phyloP scores from a whole-genome alignment of 2,113 vertebrate species.

The Daphoenositta chrysoptera region DNA sequence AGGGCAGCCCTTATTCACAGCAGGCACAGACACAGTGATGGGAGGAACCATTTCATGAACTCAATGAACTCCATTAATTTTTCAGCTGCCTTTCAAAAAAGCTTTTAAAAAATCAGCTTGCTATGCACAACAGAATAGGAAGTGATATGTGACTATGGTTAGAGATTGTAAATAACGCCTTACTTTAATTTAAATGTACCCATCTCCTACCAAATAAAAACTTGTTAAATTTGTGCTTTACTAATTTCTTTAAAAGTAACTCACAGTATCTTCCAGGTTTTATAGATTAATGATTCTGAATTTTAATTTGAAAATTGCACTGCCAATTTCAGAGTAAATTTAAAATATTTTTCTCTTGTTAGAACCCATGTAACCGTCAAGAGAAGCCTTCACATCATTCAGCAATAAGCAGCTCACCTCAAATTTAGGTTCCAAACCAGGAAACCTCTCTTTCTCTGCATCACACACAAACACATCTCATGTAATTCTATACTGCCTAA shows the following conservation, averaged over 20 bases:
- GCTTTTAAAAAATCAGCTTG: not conserved
- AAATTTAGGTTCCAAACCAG: not conserved
- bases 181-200: not conserved
- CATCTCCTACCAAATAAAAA: not conserved
- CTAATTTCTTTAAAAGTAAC: not conserved
- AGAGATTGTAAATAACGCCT: not conserved
- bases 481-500: not conserved
- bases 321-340: not conserved
- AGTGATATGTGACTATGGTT: not conserved
- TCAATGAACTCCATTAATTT: not conserved
- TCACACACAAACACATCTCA: not conserved
- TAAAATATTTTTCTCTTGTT: not conserved
- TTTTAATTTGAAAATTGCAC: not conserved
- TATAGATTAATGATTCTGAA: not conserved
- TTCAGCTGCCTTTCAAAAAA: not conserved
- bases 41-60: not conserved
- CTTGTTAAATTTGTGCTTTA: not conserved
- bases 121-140: not conserved
- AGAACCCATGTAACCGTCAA: not conserved
- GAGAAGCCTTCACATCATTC: not conserved
- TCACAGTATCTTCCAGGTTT: not conserved
- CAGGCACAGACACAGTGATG: not conserved
- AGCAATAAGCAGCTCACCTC: not conserved
- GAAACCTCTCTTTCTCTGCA: not conserved
- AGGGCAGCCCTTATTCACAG: not conserved